A percentile compares a stretch with the other conserved stretches of the same genome.
phyloP scores from a whole-genome alignment of 2,888 invertebrate species.

The Leucophora obtusa region DNA sequence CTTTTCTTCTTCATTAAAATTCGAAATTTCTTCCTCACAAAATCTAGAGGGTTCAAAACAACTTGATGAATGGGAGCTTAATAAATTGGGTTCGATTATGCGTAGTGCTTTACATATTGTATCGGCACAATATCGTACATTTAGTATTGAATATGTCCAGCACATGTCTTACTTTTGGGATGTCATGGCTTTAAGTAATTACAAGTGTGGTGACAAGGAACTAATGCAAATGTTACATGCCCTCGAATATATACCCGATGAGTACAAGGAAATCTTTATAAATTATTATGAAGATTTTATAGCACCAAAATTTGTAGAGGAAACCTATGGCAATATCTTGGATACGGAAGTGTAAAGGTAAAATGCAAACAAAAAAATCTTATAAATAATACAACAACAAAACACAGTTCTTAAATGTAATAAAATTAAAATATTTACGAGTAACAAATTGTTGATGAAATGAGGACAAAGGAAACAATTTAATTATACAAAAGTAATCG shows the following conservation, averaged over 20 bases:
- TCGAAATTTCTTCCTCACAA: not conserved
- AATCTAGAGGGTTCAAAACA: slow-evolving; percentile 67
- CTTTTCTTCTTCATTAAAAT: not conserved
- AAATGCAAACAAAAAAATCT: not conserved
- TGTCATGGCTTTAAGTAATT: slow-evolving; percentile 70
- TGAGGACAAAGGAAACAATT: not conserved
- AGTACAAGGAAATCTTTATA: slow-evolving; percentile 70
- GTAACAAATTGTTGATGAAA: slow-evolving; percentile 11
- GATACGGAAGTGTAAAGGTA: slow-evolving; percentile 69
- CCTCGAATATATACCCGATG: slow-evolving; percentile 70
- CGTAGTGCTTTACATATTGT: slow-evolving; percentile 69
- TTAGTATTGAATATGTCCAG: slow-evolving; percentile 69
- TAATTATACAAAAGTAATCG: slow-evolving; percentile 14
- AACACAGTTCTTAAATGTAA: slow-evolving; percentile 7
- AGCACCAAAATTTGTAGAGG: slow-evolving; percentile 70
- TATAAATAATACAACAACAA: slow-evolving; percentile 6
- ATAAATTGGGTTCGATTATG: slow-evolving; percentile 70
- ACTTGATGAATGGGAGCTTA: slow-evolving; percentile 71
- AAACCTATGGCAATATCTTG: slow-evolving; percentile 69
- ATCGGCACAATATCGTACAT: slow-evolving; percentile 68
- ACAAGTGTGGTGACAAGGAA: slow-evolving; percentile 70
- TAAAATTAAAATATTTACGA: slow-evolving; percentile 25
- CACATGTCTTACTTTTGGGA: slow-evolving; percentile 71
- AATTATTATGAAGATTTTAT: slow-evolving; percentile 71
- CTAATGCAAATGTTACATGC: slow-evolving; percentile 71